Evolutionary conservation across 2,888 invertebrate species (phyloP), one percentile per base, ranked within the genome.

Genomic region (Drosophila acutilabella): DNA sequence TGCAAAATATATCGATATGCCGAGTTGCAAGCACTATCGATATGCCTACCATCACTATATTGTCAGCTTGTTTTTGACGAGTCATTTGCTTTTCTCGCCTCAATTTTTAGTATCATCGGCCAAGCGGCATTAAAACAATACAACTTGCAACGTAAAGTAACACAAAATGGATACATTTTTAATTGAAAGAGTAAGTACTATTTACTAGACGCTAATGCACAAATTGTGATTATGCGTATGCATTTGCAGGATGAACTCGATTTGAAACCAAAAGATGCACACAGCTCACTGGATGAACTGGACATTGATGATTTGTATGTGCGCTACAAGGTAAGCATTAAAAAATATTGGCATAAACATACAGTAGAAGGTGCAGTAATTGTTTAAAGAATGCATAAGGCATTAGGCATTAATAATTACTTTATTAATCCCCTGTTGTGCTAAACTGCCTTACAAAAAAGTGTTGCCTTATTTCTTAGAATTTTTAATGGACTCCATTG

Each of bases 241-340:
- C 10, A 10, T 11, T 41, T 41, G 16, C 60, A 95, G 96, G 96
- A 96, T 89, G 96, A 96, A 90, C 92, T 93, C 53, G 95, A 95
- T 81, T 92, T 93, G n/a, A 95, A 95, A 91, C 93, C 94, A 70
- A 95, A 95, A 71, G 94, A 95, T 79, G 95, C 95, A 33, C 95
- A 95, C 83, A 94, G 91, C 67, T 90, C 95, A 16, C 94, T 96
- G 72, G 97, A 97, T 84, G 97, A 97, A 88, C 89, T 97, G 72
- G 98, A 98, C 92, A 94, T 96, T 44, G 98, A 98, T 92, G 99
- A 99, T 93, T 93, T 98, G 54, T 99, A 98, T 92, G 98, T 98
- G 13, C 98, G 98, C 93, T 98, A 97, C 90, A 99, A 98, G 95
- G 97, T 97, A 93, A 47, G 56, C 13, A 36, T 30, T 30, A 30